These are phyloP conservation scores for Diacarnus erythraeanus DNA, from an alignment of 37 sponge, comb jelly and placozoan genomes.

Conservation along the genomic window DNA sequence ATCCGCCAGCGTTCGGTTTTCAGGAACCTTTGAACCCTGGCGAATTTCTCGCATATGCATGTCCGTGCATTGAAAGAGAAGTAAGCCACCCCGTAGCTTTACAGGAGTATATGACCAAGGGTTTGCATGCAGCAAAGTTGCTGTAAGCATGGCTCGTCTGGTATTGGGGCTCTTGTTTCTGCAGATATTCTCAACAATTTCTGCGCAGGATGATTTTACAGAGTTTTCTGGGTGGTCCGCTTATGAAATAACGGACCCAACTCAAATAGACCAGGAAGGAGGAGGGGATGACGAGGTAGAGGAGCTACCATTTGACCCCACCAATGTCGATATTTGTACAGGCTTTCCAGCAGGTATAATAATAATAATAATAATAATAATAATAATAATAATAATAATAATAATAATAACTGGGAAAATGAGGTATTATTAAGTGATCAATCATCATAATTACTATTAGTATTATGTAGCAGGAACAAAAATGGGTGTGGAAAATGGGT, in stretches of 20 bases:
- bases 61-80: conserved; percentile 6
- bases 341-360: neutral
- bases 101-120: neutral
- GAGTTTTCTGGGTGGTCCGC: conserved; percentile 1
- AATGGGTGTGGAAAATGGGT: neutral
- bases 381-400: no score
- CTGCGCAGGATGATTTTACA: neutral
- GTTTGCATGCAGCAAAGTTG: conserved; percentile 41
- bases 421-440: no score
- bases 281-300: neutral
- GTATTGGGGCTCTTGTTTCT: conserved; percentile 14
- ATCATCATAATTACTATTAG: no score
- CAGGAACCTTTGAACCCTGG: conserved; percentile 2
- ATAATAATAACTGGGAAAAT: neutral
- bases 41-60: conserved; percentile 1
- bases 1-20: conserved; percentile 8
- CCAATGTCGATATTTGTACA: conserved; percentile 1
- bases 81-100: conserved; percentile 19
- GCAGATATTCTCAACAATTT: neutral
- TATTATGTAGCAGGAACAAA: no score
- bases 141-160: conserved; percentile 53
- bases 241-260: neutral
- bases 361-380: no score
- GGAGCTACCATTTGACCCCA: neutral
- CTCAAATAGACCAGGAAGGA: conserved; percentile 4